A percentile compares a stretch with the other conserved stretches of the same genome.
Conservation (phyloP, 2,888 invertebrate species). For the Ormia ochracea region DNA sequence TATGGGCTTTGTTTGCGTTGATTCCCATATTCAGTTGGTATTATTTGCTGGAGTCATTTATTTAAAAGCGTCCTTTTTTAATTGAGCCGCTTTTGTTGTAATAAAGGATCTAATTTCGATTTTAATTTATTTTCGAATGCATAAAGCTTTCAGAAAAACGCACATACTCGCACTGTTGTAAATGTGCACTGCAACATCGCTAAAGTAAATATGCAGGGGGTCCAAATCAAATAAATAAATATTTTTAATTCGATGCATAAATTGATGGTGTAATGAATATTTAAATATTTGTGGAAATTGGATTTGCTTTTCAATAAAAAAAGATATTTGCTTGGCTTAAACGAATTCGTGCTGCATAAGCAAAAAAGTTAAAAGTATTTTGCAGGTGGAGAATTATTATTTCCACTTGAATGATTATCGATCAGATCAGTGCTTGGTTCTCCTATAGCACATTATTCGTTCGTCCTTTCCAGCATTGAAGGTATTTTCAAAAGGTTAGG, state of each 20-base stretch:
- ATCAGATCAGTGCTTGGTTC: background rate
- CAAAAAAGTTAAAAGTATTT: background rate
- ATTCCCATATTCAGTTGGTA: conserved; percentile 35
- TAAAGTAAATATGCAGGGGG: conserved; percentile 21
- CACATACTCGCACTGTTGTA: background rate
- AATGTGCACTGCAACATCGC: background rate
- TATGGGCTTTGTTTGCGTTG: conserved; percentile 39
- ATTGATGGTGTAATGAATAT: conserved; percentile 50
- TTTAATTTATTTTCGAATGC: conserved; percentile 61
- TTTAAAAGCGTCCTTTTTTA: conserved; percentile 51
- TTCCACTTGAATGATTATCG: too few relatives aligned
- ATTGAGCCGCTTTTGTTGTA: conserved; percentile 62
- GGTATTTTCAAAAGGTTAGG: too few relatives aligned
- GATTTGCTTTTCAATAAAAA: conserved; percentile 21
- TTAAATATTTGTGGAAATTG: conserved; percentile 40
- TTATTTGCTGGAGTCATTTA: conserved; percentile 53
- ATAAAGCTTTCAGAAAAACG: conserved; percentile 18
- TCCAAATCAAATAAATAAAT: conserved; percentile 41
- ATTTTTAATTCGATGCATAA: conserved; percentile 40
- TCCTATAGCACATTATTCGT: too few relatives aligned
- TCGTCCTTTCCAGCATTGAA: too few relatives aligned
- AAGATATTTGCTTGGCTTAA: background rate
- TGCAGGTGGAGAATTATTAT: too few relatives aligned
- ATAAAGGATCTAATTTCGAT: conserved; percentile 63
- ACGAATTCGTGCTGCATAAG: background rate